Evolutionary conservation across 2,797 vertebrate genomes (phyloP), one percentile per base, ranked within the genome.

Genomic region (Phrynocephalus guinanensis): DNA sequence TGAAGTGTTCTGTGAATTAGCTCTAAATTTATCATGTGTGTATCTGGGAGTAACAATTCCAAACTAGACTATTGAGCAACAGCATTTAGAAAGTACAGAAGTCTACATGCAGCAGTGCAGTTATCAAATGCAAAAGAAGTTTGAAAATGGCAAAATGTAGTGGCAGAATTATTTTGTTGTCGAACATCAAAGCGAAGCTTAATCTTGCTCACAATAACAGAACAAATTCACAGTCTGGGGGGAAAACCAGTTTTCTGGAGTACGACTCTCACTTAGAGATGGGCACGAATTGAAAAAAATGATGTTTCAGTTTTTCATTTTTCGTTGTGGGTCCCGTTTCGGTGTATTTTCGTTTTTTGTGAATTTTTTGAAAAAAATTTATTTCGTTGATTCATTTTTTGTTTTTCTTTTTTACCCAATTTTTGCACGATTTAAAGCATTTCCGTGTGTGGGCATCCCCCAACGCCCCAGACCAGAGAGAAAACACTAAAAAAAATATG

Each of bases 101-200:
- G 2, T 52, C 16, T 52, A 15, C 86, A 86, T 75, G 80, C 75
- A 87, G 83, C 83, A 73, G 81, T 88, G 88, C n/a, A 79, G n/a
- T 8, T 66, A 50, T 78, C 80, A 84, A 82, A 48, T 38, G 5
- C 9, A 77, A 60, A 78, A 73, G 91, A 89, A 56, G 24, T 78
- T 90, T 81, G 83, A 94, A 88, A 88, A 88, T 89, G 91, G 86
- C 89, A 91, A 93, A 91, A 83, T 86, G 93, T 48, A 16, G 48
- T 33, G 83, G 33, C 44, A 86, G 4, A 33, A 8, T 86, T 91
- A 93, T 88, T 85, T 66, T 24, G 3, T 22, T 7, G 11, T 48
- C 50, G 80, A 4, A 0, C 33, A 84, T 76, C 11, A 75, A 76
- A 67, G 38, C 0, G 0, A 81, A 44, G 77, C 44, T 10, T 67